Evolutionary conservation across 2,113 vertebrate genomes (phyloP).

Genomic region (Noturus placidus): DNA sequence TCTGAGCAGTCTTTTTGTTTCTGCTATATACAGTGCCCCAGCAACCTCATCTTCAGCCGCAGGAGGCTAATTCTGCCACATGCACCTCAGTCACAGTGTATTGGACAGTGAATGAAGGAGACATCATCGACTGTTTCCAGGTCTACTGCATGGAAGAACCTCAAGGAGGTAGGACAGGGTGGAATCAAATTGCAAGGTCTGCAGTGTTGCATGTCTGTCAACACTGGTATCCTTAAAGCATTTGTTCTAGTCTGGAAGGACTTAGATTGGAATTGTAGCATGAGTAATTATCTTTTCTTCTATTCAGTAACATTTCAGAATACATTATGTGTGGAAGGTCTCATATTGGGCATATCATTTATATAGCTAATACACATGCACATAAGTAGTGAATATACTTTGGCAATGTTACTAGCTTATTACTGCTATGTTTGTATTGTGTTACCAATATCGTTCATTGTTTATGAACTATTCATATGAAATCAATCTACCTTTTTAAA

Average conservation of each 20-base stretch:
- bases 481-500: not conserved
- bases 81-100: slow-evolving; percentile 88
- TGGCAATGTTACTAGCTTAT: not conserved
- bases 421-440: not conserved
- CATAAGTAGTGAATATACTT: not conserved
- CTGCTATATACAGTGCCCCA: slow-evolving; percentile 79
- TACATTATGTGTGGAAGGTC: not conserved
- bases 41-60: slow-evolving; percentile 80
- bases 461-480: not conserved
- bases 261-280: not conserved
- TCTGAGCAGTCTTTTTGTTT: not conserved
- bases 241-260: not conserved
- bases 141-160: slow-evolving; percentile 94
- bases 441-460: not conserved
- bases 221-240: too few relatives aligned
- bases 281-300: not conserved
- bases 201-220: not conserved
- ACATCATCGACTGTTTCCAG: slow-evolving; percentile 91
- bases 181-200: not conserved
- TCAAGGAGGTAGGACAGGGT: slow-evolving; percentile 69
- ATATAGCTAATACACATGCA: not conserved
- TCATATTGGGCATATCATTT: not conserved
- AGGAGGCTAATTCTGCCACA: slow-evolving; percentile 88
- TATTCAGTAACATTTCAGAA: not conserved
- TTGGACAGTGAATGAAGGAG: slow-evolving; percentile 85